Conservation (phyloP, 2,797 vertebrate genomes). For the Hirundo rustica region DNA sequence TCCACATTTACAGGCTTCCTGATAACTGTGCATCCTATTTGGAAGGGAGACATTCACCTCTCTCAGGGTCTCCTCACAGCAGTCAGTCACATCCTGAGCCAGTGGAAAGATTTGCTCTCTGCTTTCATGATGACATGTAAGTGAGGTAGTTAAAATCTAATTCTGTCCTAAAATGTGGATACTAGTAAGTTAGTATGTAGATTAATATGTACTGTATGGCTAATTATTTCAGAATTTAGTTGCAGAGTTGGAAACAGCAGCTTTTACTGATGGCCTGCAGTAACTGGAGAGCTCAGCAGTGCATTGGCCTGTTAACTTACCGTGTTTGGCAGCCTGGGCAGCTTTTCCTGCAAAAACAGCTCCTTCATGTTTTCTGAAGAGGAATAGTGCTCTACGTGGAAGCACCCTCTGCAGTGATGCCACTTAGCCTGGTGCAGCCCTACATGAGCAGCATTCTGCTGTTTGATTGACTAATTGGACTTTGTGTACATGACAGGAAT, state of each 20-base stretch:
- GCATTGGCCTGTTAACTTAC: background rate
- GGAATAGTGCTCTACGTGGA: background rate
- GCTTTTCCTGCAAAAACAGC: background rate
- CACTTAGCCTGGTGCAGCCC: background rate
- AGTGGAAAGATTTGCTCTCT: conserved; percentile 79
- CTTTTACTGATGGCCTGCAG: background rate
- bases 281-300: background rate
- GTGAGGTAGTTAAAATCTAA: conserved; percentile 51
- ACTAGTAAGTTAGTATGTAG: background rate
- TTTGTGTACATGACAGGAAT: background rate
- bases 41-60: conserved; percentile 68
- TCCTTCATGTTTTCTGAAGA: background rate
- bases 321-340: background rate
- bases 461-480: background rate
- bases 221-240: background rate
- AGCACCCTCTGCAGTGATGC: background rate
- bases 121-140: conserved; percentile 86
- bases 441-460: background rate
- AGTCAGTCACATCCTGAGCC: conserved; percentile 65
- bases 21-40: conserved; percentile 84
- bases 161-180: background rate
- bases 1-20: conserved; percentile 70
- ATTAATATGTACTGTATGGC: background rate
- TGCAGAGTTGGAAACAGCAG: background rate
- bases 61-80: conserved; percentile 14